These are phyloP conservation scores for Parthenolecanium corni DNA, from an alignment of 2,888 invertebrate species.

Conservation along the genomic window DNA sequence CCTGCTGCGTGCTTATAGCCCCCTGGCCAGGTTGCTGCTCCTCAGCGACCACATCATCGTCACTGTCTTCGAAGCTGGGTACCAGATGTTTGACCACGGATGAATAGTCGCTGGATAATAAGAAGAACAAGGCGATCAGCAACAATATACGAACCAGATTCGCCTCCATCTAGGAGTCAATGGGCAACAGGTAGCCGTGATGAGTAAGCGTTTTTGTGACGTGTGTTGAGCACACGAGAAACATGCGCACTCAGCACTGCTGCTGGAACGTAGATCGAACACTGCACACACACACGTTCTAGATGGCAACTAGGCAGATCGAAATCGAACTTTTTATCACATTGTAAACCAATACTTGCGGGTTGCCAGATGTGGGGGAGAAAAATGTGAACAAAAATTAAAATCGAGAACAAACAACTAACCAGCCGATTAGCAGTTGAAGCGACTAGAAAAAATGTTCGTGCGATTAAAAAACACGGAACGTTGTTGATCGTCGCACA, in stretches of 20 bases:
- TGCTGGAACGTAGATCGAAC: background rate
- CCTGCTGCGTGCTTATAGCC: too few species aligned
- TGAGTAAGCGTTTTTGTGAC: too few species aligned
- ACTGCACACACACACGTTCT: background rate
- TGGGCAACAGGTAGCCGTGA: background rate
- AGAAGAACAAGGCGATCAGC: conserved; percentile 45
- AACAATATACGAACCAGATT: conserved; percentile 42
- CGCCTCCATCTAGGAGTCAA: conserved; percentile 33
- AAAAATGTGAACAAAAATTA: background rate
- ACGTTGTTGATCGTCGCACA: too few species aligned
- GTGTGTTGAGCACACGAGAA: background rate
- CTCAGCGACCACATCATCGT: conserved; percentile 37
- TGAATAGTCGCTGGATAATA: conserved; percentile 47
- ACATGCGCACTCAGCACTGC: background rate
- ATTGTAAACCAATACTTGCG: too few species aligned
- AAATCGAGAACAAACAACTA: background rate
- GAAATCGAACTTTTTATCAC: background rate
- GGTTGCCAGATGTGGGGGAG: too few species aligned
- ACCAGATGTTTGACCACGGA: conserved; percentile 42
- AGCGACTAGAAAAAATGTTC: background rate
- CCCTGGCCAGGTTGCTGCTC: conserved; percentile 26
- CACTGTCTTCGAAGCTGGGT: conserved; percentile 38
- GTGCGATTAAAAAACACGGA: background rate
- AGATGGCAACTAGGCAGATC: too few species aligned
- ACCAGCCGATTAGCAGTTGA: background rate